Percentiles rank a stretch among this genome's conserved stretches.
These are phyloP conservation scores for Coreius guichenoti DNA, from an alignment of 2,797 vertebrate genomes.

Conservation along the genomic window DNA sequence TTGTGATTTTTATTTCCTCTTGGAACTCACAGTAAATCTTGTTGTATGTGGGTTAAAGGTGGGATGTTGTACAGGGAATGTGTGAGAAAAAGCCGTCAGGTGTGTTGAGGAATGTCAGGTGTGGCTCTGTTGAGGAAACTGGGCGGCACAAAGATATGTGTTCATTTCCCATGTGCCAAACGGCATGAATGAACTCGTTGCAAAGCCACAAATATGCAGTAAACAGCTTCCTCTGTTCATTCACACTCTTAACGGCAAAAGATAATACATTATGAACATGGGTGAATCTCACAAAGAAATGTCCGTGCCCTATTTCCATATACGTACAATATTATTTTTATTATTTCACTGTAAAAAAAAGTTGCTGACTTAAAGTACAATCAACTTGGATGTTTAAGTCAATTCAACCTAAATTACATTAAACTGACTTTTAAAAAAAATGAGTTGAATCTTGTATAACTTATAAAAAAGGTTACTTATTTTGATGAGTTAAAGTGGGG, in stretches of 20 bases:
- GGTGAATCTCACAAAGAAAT: background rate
- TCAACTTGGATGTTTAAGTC: too few species aligned
- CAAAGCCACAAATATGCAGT: conserved; percentile 51
- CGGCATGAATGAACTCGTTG: conserved; percentile 57
- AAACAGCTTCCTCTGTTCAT: conserved; percentile 2
- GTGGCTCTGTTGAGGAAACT: conserved; percentile 49
- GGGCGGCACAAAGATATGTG: conserved; percentile 3
- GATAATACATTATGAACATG: background rate
- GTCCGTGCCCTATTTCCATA: background rate
- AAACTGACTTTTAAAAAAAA: too few species aligned
- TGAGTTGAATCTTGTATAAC: too few species aligned
- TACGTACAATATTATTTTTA: too few species aligned
- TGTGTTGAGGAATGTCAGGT: conserved; percentile 60
- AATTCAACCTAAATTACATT: too few species aligned
- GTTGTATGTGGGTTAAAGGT: conserved; percentile 13
- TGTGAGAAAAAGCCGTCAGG: conserved; percentile 47
- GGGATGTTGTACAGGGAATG: conserved; percentile 14
- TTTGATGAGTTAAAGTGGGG: too few species aligned
- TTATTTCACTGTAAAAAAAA: too few species aligned
- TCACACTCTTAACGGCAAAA: background rate
- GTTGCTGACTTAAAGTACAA: too few species aligned
- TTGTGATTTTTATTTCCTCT: background rate
- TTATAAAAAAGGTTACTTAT: too few species aligned
- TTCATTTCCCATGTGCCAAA: conserved; percentile 36
- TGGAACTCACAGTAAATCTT: background rate